Base-by-base conservation (phyloP, 2,113 vertebrate genomes). In the Actenoides hombroni region DNA sequence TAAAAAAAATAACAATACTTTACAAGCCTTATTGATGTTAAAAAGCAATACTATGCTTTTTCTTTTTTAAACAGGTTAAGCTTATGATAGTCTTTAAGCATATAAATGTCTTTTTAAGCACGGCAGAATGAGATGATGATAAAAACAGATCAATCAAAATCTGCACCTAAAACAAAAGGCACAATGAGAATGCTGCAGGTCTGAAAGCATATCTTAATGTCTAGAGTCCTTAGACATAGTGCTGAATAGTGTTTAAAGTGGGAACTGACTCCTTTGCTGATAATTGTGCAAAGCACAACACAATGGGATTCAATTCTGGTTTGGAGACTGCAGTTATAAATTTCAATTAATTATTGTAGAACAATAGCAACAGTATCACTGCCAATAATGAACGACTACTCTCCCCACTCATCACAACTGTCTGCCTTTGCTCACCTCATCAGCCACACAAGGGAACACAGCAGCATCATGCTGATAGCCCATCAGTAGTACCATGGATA, bases 131-230 rank as follows among this genome's bases (percentile, higher is more conserved):
- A 91, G 46, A 81, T 33, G 16, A 87, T 49, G 16, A 63, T 31
- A 78, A 83, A 91, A 81, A 46, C 48, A 90, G 46, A 84, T 83
- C n/a, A 86, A 77, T 48, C 16, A 78, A 73, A 74, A 81, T 48
- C 15, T n/a, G 53, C 59, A 57, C 25, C 13, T 78, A 60, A 63
- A 77, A 67, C 76, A 17, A 33, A 68, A 76, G 11, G 8, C 65
- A 81, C 33, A 53, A 26, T 9, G 9, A 10, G 70, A 84, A 19
- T 28, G 63, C 25, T 76, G 81, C 60, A 65, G 19, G 69, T 82
- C 53, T 86, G 61, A 90, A 90, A 69, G 60, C 29, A 12, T 15
- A 33, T 31, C 76, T 67, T 68, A 74, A 63, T 14, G 19, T 35
- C 40, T 49, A 35, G n/a, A 71, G 21, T 24, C 65, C 46, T 84